phyloP scores from a whole-genome alignment of 2,113 vertebrate species.

The Entelurus aequoreus region DNA sequence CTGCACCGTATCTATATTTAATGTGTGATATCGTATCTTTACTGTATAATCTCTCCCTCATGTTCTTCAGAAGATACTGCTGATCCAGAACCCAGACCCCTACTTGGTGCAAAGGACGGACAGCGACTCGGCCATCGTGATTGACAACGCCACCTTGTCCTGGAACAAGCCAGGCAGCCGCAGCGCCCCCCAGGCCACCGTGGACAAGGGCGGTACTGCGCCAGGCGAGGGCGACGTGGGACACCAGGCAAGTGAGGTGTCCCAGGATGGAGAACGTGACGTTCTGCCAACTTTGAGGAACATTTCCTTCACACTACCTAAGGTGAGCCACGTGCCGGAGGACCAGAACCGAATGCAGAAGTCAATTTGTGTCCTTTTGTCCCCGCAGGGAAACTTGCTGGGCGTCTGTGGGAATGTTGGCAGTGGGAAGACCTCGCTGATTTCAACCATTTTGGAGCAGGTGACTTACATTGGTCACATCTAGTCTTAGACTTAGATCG shows the following conservation, averaged over 20 bases:
- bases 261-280: conserved; percentile 4
- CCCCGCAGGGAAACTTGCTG: conserved; percentile 73
- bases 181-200: background rate
- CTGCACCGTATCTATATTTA: no score
- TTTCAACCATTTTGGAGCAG: conserved; percentile 80
- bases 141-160: conserved; percentile 75
- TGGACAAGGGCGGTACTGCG: background rate
- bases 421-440: conserved; percentile 80
- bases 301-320: conserved; percentile 72
- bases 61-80: conserved; percentile 70
- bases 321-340: conserved; percentile 60
- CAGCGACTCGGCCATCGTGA: conserved; percentile 61
- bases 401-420: conserved; percentile 83
- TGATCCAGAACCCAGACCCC: conserved; percentile 68
- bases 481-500: no score
- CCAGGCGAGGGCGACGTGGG: conserved; percentile 1
- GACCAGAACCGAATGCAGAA: no score
- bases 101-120: conserved; percentile 68
- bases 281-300: conserved; percentile 51
- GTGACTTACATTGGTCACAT: conserved; percentile 50
- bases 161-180: conserved; percentile 53
- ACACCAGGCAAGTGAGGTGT: background rate
- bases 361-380: background rate
- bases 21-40: no score
- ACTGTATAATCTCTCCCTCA: no score